Conservation (phyloP, 2,888 invertebrate species). For the Mesorhabditis belari region DNA sequence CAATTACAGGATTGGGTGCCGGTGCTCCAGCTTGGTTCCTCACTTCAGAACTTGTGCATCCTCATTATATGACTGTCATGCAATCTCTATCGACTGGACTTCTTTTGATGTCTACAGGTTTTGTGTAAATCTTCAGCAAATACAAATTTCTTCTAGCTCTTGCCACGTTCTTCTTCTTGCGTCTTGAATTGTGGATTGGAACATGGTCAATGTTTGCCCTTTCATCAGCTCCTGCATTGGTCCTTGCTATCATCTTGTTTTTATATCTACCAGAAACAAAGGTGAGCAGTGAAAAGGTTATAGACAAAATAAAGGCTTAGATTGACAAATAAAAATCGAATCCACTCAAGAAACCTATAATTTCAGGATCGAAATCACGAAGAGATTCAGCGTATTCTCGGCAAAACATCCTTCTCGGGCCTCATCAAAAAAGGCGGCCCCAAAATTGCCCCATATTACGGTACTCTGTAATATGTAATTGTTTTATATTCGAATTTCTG, state of each 20-base stretch:
- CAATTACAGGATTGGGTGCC: slow-evolving; percentile 42
- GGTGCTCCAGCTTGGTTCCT: slow-evolving; percentile 52
- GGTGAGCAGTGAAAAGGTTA: neutral
- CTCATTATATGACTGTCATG: neutral
- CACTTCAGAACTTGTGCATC: slow-evolving; percentile 45
- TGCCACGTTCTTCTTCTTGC: slow-evolving; percentile 41
- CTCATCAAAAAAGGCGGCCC: neutral
- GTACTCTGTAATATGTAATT: neutral
- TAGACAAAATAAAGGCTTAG: neutral
- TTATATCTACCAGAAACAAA: neutral
- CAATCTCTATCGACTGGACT: neutral
- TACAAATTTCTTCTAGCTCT: slow-evolving; percentile 10
- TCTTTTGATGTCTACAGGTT: neutral
- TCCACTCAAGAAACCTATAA: neutral
- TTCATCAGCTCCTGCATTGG: neutral
- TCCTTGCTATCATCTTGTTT: neutral
- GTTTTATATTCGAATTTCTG: too few species aligned
- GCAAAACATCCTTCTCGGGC: neutral
- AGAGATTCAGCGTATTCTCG: neutral
- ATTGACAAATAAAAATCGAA: neutral
- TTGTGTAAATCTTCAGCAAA: neutral
- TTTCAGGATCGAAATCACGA: neutral
- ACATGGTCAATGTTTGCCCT: slow-evolving; percentile 7
- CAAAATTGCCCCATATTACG: neutral
- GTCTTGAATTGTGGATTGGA: slow-evolving; percentile 29